Conservation (phyloP, 1,140 invertebrate species). For the Holotrichia oblita region DNA sequence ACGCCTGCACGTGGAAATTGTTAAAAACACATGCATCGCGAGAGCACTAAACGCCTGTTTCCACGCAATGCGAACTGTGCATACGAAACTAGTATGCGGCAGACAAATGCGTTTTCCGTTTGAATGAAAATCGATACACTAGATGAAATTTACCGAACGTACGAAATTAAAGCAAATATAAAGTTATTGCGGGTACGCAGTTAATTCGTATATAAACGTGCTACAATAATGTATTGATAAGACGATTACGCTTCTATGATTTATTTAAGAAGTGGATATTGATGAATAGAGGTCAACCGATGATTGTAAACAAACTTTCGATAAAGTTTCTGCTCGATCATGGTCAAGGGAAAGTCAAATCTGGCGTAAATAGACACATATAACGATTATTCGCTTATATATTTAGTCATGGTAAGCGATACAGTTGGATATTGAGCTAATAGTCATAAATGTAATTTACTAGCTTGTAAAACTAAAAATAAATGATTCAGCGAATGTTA, state of each 20-base stretch:
- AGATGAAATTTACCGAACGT: background rate
- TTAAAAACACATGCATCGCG: conserved; percentile 9
- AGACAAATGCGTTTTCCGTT: background rate
- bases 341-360: conserved; percentile 18
- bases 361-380: background rate
- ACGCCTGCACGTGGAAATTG: conserved; percentile 22
- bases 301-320: conserved; percentile 2
- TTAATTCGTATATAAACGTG: background rate
- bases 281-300: conserved; percentile 2
- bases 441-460: too few relatives aligned
- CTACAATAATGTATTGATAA: background rate
- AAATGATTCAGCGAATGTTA: too few relatives aligned
- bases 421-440: too few relatives aligned
- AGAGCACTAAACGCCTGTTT: background rate
- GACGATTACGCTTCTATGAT: background rate
- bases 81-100: background rate
- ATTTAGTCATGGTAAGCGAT: background rate
- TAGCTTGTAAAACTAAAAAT: too few relatives aligned
- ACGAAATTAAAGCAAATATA: background rate
- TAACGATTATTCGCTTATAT: background rate
- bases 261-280: background rate
- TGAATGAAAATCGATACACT: background rate
- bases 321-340: conserved; percentile 22
- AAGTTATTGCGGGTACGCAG: background rate
- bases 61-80: background rate